A percentile compares a stretch with the other conserved stretches of the same genome.
phyloP scores from a whole-genome alignment of 2,797 vertebrate species.

The Chaenodraco wilsoni region DNA sequence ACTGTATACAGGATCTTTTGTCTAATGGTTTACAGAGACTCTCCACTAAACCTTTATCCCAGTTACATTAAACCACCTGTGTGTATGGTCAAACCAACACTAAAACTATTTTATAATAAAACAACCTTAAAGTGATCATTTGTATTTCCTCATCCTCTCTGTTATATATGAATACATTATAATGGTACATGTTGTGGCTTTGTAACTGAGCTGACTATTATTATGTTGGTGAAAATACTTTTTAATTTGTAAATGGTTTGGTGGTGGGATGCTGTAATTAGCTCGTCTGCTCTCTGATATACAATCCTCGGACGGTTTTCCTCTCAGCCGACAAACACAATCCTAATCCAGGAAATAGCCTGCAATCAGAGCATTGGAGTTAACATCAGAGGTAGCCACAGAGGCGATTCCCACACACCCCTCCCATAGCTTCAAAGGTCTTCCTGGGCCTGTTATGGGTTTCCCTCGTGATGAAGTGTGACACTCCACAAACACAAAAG shows the following conservation, averaged over 20 bases:
- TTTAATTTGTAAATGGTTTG: constrained; percentile 71
- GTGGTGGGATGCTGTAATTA: constrained; percentile 75
- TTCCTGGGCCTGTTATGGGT: constrained; percentile 90
- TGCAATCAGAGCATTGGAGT: constrained; percentile 89
- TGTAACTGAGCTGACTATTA: constrained; percentile 23
- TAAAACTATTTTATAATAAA: constrained; percentile 3
- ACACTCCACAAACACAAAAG: constrained; percentile 98
- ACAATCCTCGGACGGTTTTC: constrained; percentile 82
- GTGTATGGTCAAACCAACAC: constrained; percentile 12
- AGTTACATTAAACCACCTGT: constrained; percentile 11
- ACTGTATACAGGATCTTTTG: constrained; percentile 83
- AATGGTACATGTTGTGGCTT: no score
- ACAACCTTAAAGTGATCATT: neutral
- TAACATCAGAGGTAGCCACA: constrained; percentile 90
- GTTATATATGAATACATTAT: neutral
- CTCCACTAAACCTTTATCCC: constrained; percentile 72
- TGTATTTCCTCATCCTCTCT: neutral
- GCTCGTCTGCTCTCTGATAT: constrained; percentile 82
- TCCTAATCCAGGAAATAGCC: constrained; percentile 88
- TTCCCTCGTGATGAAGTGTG: constrained; percentile 95
- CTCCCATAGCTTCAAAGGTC: constrained; percentile 91
- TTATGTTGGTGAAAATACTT: constrained; percentile 46
- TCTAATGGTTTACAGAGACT: constrained; percentile 88
- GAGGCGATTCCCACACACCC: constrained; percentile 86
- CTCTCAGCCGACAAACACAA: constrained; percentile 85